phyloP scores from a whole-genome alignment of 2,113 vertebrate species.

The Corythoichthys haematopterus region DNA sequence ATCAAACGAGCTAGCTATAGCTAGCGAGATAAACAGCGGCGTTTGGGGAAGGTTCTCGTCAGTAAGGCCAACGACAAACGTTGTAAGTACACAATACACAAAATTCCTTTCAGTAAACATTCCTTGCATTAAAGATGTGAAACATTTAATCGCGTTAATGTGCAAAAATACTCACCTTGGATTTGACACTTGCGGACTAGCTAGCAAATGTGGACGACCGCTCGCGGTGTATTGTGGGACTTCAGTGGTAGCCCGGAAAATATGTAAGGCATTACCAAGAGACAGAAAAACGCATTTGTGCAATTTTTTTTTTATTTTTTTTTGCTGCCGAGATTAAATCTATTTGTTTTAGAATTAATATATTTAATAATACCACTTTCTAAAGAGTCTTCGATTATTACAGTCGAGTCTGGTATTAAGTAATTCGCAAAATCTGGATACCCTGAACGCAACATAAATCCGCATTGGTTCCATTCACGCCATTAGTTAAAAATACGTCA shows the following conservation, averaged over 20 bases:
- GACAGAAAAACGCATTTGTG: neutral
- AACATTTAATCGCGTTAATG: neutral
- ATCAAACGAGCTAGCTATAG: slow-evolving; percentile 21
- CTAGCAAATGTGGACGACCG: slow-evolving; percentile 32
- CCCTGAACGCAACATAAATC: too few relatives aligned
- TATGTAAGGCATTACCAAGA: neutral
- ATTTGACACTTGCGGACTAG: slow-evolving; percentile 38
- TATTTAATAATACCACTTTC: too few relatives aligned
- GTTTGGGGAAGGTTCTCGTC: neutral
- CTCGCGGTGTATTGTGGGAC: slow-evolving; percentile 56
- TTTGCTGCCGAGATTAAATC: too few relatives aligned
- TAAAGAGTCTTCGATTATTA: too few relatives aligned
- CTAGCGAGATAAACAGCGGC: neutral
- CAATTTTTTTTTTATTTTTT: neutral
- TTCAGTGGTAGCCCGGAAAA: neutral
- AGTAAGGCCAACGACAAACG: neutral
- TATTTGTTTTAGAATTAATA: too few relatives aligned
- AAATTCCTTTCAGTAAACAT: too few relatives aligned
- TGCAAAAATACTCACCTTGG: slow-evolving; percentile 55
- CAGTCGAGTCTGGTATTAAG: too few relatives aligned
- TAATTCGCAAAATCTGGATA: too few relatives aligned
- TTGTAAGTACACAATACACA: neutral
- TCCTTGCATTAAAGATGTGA: neutral
- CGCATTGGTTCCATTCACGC: too few relatives aligned
- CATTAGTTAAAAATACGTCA: too few relatives aligned